These are phyloP conservation scores for Valencia hispanica DNA, from an alignment of 2,797 vertebrate genomes.

Conservation along the genomic window DNA sequence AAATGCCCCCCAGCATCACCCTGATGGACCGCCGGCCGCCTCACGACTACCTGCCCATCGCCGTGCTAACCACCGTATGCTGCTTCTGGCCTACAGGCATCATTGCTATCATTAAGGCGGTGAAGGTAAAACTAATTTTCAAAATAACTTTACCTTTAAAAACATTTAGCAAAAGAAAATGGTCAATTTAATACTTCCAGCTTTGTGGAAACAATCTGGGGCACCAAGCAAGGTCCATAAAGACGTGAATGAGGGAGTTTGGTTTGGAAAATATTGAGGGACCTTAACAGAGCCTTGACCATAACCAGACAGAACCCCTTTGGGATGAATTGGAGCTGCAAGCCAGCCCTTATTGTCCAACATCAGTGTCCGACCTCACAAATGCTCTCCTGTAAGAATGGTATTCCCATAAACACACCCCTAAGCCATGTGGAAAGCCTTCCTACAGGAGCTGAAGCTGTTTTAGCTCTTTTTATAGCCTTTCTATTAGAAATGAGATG, in stretches of 20 bases:
- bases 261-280: background rate
- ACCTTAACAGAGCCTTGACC: background rate
- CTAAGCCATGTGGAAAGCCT: too few species aligned
- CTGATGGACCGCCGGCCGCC: conserved; percentile 91
- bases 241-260: too few species aligned
- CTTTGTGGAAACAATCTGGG: background rate
- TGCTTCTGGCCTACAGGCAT: conserved; percentile 97
- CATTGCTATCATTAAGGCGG: conserved; percentile 94
- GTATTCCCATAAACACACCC: too few species aligned
- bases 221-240: background rate
- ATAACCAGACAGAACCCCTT: too few species aligned
- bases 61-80: conserved; percentile 94
- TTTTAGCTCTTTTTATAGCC: too few species aligned
- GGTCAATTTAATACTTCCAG: background rate
- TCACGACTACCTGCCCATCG: conserved; percentile 95
- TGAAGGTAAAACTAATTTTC: conserved; percentile 83
- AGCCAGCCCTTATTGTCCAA: too few species aligned
- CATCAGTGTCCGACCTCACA: too few species aligned
- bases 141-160: background rate
- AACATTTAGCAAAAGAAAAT: background rate
- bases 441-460: too few species aligned
- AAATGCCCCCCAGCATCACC: conserved; percentile 88
- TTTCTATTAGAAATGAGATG: too few species aligned
- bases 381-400: too few species aligned
- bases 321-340: too few species aligned